phyloP scores from a whole-genome alignment of 2,113 vertebrate genomes.

The Telmatochromis sp. region DNA sequence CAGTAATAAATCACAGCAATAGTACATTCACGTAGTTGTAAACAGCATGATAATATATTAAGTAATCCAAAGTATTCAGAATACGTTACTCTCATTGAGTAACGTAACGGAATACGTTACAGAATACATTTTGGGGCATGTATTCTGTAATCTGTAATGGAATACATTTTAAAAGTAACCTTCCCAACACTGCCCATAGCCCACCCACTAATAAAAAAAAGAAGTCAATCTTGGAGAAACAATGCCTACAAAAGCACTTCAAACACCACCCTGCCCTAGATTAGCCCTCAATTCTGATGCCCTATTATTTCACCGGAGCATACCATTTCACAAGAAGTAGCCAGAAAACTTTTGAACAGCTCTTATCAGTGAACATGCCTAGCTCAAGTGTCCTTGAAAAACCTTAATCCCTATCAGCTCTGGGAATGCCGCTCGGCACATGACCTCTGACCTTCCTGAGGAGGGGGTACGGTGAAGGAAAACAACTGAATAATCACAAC shows the following conservation, averaged over 20 bases:
- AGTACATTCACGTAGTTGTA: too few species aligned
- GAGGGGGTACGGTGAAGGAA: not conserved
- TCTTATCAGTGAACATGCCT: not conserved
- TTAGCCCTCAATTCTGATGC: not conserved
- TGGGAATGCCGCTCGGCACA: not conserved
- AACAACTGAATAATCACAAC: not conserved
- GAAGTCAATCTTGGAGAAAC: not conserved
- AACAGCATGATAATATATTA: too few species aligned
- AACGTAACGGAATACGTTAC: too few species aligned
- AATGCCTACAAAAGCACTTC: not conserved
- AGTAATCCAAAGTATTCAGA: too few species aligned
- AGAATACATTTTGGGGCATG: too few species aligned
- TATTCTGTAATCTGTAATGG: too few species aligned
- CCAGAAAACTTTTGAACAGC: not conserved
- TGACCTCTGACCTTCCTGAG: not conserved
- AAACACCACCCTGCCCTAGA: not conserved
- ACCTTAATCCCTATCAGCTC: not conserved
- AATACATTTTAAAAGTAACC: too few species aligned
- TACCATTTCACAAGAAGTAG: not conserved
- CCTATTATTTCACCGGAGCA: not conserved
- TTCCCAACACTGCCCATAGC: too few species aligned
- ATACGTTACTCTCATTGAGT: too few species aligned
- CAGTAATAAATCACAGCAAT: too few species aligned
- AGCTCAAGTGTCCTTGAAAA: not conserved
- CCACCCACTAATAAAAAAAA: not conserved